A percentile compares a stretch with the other conserved stretches of the same genome.
These are phyloP conservation scores for Gadopsis marmoratus DNA, from an alignment of 2,797 vertebrate species.

Conservation along the genomic window DNA sequence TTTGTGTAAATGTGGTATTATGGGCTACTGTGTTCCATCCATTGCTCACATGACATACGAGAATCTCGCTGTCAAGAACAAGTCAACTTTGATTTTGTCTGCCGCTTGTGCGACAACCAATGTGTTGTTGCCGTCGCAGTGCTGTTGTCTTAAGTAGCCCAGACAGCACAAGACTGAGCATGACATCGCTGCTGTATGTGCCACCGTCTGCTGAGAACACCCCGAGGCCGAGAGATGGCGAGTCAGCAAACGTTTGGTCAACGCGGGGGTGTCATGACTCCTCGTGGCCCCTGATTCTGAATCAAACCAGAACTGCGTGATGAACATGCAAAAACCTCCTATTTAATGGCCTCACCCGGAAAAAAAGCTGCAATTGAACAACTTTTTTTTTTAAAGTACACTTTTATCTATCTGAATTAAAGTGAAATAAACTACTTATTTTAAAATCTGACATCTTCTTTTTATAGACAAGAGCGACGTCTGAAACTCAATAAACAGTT, in stretches of 20 bases:
- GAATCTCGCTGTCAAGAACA: constrained; percentile 58
- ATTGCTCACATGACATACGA: constrained; percentile 59
- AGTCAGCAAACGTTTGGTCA: constrained; percentile 66
- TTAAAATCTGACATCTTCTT: not conserved
- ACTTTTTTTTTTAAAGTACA: too few species aligned
- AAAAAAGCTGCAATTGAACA: not conserved
- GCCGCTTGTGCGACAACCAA: constrained; percentile 40
- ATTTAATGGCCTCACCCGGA: not conserved
- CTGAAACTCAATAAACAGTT: not conserved
- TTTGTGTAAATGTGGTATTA: constrained; percentile 37
- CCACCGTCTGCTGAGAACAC: constrained; percentile 57
- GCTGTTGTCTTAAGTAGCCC: constrained; percentile 53
- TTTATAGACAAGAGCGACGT: not conserved
- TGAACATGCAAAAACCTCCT: not conserved
- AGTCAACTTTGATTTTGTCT: constrained; percentile 66
- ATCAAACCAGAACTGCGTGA: constrained; percentile 18
- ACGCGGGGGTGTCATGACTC: constrained; percentile 32
- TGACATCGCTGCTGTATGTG: constrained; percentile 64
- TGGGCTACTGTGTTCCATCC: constrained; percentile 33
- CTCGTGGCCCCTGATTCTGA: constrained; percentile 16
- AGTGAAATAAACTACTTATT: too few species aligned
- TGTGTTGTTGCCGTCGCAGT: constrained; percentile 48
- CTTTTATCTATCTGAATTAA: too few species aligned
- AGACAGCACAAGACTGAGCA: constrained; percentile 61
- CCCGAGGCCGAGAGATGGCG: constrained; percentile 53